Base-by-base conservation (phyloP, 2,797 vertebrate genomes). In the Nannoperca australis region DNA sequence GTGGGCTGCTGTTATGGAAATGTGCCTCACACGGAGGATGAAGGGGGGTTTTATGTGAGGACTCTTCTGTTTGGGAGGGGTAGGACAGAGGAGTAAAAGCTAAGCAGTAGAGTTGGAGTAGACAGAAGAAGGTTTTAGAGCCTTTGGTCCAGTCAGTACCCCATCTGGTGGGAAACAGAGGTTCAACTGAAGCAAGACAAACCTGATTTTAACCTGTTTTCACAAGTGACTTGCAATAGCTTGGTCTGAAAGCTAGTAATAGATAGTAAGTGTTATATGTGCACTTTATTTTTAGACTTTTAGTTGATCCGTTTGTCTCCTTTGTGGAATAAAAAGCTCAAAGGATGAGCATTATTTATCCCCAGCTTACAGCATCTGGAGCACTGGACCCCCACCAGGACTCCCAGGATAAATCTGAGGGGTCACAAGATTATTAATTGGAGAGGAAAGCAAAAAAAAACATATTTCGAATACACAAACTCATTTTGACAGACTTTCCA, bases 81-180 rank as follows among this genome's bases (percentile, higher is more conserved):
- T 20, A 36, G 47, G 62, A 55, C 34, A 72, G 62, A 59, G 45
- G 68, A 70, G 70, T 71, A 54, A 36, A 82, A 49, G 44, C 77
- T 76, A 24, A 70, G 44, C 64, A 65, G 54, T 1, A 40, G 15
- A 76, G 70, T 30, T 50, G 49, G 64, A 60, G 36, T 14, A 65
- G 65, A 70, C 70, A 73, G 73, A 72, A 53, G 56, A 70, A 56
- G 42, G 32, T 62, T 76, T n/a, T 62, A 47, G 38, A 44, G 40
- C 38, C 70, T 36, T 65, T 51, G 81, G 65, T 71, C 81, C 65
- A 63, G 24, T 44, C 73, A 87, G 67, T 78, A 85, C 93, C 74
- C 93, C 91, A 91, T 88, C 92, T 94, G 88, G 79, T 91, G 92
- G 92, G 63, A 55, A 55, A 78, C 11, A 47, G 61, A 58, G 75